phyloP scores from a whole-genome alignment of 1,140 invertebrate species.

The Drosophila obscura region DNA sequence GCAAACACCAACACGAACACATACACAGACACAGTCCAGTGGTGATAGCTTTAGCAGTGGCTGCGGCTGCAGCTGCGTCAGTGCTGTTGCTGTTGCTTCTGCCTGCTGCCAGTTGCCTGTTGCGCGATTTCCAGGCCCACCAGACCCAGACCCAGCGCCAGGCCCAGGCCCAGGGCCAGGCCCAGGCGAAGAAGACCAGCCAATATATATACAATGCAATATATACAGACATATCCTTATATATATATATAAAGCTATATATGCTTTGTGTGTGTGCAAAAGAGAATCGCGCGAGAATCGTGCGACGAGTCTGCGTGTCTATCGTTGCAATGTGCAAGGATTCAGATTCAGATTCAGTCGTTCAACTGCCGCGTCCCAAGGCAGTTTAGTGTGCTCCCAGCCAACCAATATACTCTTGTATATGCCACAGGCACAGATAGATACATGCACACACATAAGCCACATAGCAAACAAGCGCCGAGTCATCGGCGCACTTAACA shows the following conservation, averaged over 20 bases:
- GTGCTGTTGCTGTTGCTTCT: conserved; percentile 30
- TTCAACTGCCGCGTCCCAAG: conserved; percentile 81
- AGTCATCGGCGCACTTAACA: conserved; percentile 1
- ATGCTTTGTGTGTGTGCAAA: neutral
- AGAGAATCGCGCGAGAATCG: conserved; percentile 29
- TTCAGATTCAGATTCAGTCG: conserved; percentile 59
- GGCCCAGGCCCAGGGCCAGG: neutral
- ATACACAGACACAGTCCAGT: neutral
- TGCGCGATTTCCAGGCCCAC: conserved; percentile 39
- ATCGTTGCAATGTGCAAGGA: conserved; percentile 69
- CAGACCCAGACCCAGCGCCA: neutral
- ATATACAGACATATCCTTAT: neutral
- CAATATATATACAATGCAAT: neutral
- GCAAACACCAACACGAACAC: conserved; percentile 8
- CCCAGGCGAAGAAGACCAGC: neutral
- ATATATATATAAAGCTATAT: neutral
- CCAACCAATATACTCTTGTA: conserved; percentile 13
- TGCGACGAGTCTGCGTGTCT: conserved; percentile 71
- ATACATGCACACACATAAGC: neutral
- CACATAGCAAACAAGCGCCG: neutral
- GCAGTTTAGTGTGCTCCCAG: conserved; percentile 71
- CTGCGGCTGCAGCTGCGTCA: conserved; percentile 21
- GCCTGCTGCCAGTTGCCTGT: conserved; percentile 41
- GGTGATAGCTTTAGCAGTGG: neutral
- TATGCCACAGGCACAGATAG: too few species aligned